These are phyloP conservation scores for Argyrosomus japonicus DNA, from an alignment of 2,113 vertebrate species.

Conservation along the genomic window DNA sequence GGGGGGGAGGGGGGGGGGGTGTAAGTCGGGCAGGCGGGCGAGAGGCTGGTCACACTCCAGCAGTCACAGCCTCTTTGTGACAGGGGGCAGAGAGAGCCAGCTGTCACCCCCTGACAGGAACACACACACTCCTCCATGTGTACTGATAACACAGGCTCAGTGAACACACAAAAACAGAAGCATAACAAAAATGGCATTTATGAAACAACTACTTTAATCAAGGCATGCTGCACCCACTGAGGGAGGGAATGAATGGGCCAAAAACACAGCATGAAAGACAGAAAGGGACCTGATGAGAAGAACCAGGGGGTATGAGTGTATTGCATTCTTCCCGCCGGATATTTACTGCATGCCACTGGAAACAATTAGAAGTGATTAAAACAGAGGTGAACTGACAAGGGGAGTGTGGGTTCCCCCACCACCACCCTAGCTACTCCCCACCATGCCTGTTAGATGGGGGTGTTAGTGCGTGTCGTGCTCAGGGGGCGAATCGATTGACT, in stretches of 20 bases:
- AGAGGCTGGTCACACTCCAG: constrained; percentile 80
- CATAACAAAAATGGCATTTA: constrained; percentile 53
- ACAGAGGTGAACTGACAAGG: constrained; percentile 77
- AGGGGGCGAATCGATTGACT: constrained; percentile 80
- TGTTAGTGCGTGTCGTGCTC: constrained; percentile 76
- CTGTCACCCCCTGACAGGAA: constrained; percentile 80
- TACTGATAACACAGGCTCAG: constrained; percentile 48
- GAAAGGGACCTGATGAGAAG: constrained; percentile 63
- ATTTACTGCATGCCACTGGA: constrained; percentile 70
- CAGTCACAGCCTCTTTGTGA: constrained; percentile 76
- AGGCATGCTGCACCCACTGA: constrained; percentile 28
- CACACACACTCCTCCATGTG: constrained; percentile 54
- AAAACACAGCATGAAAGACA: constrained; percentile 25
- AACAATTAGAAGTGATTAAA: constrained; percentile 83
- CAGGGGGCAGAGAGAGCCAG: constrained; percentile 76
- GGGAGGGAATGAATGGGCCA: constrained; percentile 22
- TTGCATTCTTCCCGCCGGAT: constrained; percentile 43
- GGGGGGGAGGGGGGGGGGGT: constrained; percentile 7
- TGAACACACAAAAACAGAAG: constrained; percentile 57
- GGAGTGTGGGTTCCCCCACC: constrained; percentile 46
- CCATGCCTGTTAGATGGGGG: constrained; percentile 61
- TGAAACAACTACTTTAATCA: constrained; percentile 69
- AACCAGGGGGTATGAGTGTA: constrained; percentile 44
- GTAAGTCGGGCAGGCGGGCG: constrained; percentile 48
- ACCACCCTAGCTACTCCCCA: constrained; percentile 14